These are phyloP conservation scores for Passer montanus DNA, from an alignment of 2,113 vertebrate genomes.

Conservation along the genomic window DNA sequence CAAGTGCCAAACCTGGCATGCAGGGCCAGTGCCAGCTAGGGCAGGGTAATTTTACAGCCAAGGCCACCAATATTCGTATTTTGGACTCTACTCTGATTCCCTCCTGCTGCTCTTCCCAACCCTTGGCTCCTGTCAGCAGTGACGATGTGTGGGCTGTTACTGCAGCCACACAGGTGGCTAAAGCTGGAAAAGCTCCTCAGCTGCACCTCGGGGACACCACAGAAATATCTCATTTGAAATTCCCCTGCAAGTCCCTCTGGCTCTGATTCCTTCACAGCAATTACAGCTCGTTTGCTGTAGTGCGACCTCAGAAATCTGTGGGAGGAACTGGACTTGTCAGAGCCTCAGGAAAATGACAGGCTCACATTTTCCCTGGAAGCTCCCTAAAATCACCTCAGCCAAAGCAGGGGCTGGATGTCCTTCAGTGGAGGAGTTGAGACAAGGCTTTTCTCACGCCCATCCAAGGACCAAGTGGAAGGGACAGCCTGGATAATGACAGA, in stretches of 20 bases:
- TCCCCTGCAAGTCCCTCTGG: background rate
- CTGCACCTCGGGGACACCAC: background rate
- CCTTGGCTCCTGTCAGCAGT: fast-evolving
- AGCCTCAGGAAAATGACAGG: background rate
- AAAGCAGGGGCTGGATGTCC: background rate
- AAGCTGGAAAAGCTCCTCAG: background rate
- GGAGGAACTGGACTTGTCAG: background rate
- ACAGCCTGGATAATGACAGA: background rate
- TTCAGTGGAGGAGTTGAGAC: background rate
- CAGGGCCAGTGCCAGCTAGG: background rate
- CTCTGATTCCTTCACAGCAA: background rate
- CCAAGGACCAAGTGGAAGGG: background rate
- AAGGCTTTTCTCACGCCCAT: background rate
- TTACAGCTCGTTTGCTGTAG: background rate
- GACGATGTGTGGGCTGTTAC: fast-evolving
- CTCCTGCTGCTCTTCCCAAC: background rate
- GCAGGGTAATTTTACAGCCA: background rate
- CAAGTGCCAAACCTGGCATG: background rate
- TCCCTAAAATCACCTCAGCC: background rate
- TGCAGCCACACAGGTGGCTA: background rate
- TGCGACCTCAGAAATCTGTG: background rate
- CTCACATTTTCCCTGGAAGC: background rate
- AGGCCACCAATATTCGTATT: background rate
- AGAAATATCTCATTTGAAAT: background rate
- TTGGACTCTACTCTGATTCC: background rate